Evolutionary conservation across 2,113 vertebrate species (phyloP).

Genomic region (Neogale vison): DNA sequence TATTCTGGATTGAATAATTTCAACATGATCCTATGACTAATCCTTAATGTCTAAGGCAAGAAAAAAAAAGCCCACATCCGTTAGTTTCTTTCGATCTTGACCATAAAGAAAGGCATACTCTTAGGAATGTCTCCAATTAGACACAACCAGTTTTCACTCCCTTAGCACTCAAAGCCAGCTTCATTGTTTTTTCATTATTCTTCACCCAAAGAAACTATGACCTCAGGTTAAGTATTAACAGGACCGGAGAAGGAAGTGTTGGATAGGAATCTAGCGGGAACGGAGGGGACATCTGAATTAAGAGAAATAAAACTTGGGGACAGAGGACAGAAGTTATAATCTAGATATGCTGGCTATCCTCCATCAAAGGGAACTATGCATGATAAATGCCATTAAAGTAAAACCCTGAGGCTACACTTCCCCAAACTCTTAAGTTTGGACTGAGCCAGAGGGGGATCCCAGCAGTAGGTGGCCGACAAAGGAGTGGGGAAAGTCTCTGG

Average conservation of each 20-base stretch:
- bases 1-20: conserved; percentile 68
- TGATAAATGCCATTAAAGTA: not conserved
- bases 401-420: not conserved
- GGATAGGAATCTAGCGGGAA: not conserved
- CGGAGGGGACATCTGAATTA: not conserved
- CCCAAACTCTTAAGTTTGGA: conserved; percentile 12
- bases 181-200: conserved; percentile 63
- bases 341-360: not conserved
- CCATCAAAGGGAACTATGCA: not conserved
- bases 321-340: not conserved
- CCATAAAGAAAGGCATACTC: conserved; percentile 55
- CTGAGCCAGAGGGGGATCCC: not conserved
- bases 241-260: not conserved
- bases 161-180: conserved; percentile 33
- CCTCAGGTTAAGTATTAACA: conserved; percentile 69
- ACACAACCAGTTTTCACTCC: conserved; percentile 58
- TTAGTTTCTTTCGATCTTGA: conserved; percentile 48
- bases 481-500: not conserved
- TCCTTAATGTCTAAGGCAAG: conserved; percentile 49
- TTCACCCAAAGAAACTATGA: conserved; percentile 61
- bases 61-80: not conserved
- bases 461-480: not conserved
- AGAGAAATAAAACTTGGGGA: conserved; percentile 25
- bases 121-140: conserved; percentile 54
- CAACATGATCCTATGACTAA: conserved; percentile 58